Conservation (phyloP, 1,140 invertebrate species). For the Aphelenchoides fujianensis region DNA sequence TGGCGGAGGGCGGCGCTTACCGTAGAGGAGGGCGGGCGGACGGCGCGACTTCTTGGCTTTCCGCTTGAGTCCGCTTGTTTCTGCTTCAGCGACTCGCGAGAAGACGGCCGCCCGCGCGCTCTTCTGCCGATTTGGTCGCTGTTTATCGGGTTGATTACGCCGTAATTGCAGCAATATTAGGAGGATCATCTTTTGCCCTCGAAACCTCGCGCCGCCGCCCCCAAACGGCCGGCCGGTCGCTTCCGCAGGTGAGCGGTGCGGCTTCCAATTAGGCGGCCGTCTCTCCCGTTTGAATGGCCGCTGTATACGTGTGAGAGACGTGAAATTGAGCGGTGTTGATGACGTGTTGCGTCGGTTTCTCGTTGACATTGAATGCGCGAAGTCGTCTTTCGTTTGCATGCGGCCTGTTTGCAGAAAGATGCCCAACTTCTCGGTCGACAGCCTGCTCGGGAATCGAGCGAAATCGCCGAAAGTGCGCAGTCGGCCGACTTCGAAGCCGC, state of each 20-base stretch:
- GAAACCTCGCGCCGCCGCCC: background rate
- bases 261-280: background rate
- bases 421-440: background rate
- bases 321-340: background rate
- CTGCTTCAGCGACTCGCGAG: background rate
- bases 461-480: background rate
- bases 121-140: background rate
- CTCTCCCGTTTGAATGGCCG: background rate
- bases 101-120: background rate
- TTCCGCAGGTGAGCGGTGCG: background rate
- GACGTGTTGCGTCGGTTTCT: too few species aligned
- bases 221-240: background rate
- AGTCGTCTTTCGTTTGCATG: too few species aligned
- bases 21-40: background rate
- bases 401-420: background rate
- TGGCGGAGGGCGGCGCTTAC: background rate
- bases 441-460: background rate
- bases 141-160: conserved; percentile 2
- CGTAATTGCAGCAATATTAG: background rate
- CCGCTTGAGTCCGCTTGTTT: background rate
- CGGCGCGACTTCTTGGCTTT: background rate
- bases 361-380: conserved; percentile 1
- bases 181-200: background rate
- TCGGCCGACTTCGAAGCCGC: background rate
- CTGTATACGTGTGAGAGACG: background rate